A percentile compares a stretch with the other conserved stretches of the same genome.
Evolutionary conservation across 2,888 invertebrate genomes (phyloP).

Genomic region (Nudaria mundana): DNA sequence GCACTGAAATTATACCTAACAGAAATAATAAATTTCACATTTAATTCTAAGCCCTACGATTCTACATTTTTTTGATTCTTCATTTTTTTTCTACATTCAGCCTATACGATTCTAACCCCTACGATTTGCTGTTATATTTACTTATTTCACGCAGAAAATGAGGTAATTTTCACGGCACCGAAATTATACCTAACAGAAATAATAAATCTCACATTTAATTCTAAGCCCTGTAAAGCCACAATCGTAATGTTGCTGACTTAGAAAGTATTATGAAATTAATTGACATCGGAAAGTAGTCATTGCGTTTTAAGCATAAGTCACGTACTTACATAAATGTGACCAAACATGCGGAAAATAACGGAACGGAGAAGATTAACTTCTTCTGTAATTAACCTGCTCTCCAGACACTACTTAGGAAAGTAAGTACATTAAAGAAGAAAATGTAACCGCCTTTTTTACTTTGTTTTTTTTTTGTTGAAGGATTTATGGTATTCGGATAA

Average conservation of each 20-base stretch:
- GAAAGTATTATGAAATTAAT: conserved; percentile 31
- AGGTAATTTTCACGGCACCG: too few relatives aligned
- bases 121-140: too few relatives aligned
- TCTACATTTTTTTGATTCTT: too few relatives aligned
- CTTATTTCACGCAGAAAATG: too few relatives aligned
- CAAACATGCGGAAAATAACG: conserved; percentile 41
- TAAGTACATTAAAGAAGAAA: conserved; percentile 5
- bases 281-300: conserved; percentile 19
- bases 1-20: too few relatives aligned
- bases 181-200: too few relatives aligned
- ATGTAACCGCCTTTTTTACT: too few relatives aligned
- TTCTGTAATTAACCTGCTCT: conserved; percentile 41
- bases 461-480: too few relatives aligned
- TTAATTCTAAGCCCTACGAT: background rate
- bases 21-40: background rate
- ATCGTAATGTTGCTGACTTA: conserved; percentile 9
- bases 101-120: too few relatives aligned
- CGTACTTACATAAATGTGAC: conserved; percentile 46
- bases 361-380: conserved; percentile 39
- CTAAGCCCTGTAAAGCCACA: background rate
- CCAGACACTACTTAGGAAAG: conserved; percentile 36
- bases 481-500: too few relatives aligned
- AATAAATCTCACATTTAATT: background rate
- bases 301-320: conserved; percentile 49
- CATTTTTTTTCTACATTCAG: too few relatives aligned